Evolutionary conservation across 1,140 invertebrate genomes (phyloP).

Genomic region (Eupristina koningsbergeri): DNA sequence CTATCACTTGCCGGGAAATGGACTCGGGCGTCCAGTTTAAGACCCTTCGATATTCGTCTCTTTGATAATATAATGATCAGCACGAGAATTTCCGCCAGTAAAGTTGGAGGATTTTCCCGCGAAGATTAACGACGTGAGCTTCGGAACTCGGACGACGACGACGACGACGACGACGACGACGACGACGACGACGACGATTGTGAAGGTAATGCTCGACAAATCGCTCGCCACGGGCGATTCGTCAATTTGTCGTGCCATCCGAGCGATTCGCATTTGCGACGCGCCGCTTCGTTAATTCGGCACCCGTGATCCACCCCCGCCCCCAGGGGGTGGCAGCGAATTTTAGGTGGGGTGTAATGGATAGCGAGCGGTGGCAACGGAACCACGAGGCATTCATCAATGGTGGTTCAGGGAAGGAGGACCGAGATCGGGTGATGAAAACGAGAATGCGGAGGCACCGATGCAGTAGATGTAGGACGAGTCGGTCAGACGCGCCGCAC

Average conservation of each 20-base stretch:
- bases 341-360: too few species aligned
- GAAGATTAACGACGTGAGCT: background rate
- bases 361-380: too few species aligned
- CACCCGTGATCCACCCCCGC: slow-evolving; percentile 48
- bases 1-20: too few species aligned
- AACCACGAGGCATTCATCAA: too few species aligned
- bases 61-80: background rate
- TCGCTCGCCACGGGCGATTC: slow-evolving; percentile 53
- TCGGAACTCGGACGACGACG: background rate
- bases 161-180: too few species aligned
- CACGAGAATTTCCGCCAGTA: background rate
- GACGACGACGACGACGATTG: too few species aligned
- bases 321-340: background rate
- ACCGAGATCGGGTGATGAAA: background rate
- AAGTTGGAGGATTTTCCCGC: background rate
- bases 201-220: background rate
- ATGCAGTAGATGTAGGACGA: background rate
- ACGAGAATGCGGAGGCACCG: background rate
- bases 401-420: slow-evolving; percentile 13
- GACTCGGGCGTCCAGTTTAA: too few species aligned
- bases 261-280: slow-evolving; percentile 54
- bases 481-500: background rate
- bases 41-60: too few species aligned
- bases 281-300: slow-evolving; percentile 60
- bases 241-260: slow-evolving; percentile 60